Evolutionary conservation across 2,888 invertebrate species (phyloP).

Genomic region (Punctoribates punctum): DNA sequence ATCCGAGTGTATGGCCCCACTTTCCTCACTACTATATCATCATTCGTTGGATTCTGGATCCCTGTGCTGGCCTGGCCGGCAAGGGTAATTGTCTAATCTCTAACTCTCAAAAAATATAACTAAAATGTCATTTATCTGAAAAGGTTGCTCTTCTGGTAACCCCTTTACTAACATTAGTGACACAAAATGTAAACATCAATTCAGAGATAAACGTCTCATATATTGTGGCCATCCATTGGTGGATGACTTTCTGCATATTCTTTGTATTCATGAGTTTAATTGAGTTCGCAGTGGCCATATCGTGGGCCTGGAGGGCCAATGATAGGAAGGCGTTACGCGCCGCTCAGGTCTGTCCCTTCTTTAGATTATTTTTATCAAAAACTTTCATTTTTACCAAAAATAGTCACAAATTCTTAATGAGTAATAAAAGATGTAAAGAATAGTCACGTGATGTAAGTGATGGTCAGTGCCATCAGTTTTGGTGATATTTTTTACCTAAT

Average conservation of each 20-base stretch:
- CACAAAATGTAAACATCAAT: slow-evolving; percentile 45
- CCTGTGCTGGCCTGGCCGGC: slow-evolving; percentile 40
- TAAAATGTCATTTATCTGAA: not conserved
- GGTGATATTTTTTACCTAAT: too few relatives aligned
- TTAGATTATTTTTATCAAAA: not conserved
- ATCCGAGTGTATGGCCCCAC: slow-evolving; percentile 38
- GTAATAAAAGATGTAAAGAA: too few relatives aligned
- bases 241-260: slow-evolving; percentile 50
- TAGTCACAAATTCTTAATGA: too few relatives aligned
- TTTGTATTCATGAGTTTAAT: slow-evolving; percentile 49
- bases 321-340: not conserved
- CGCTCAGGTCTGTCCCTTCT: not conserved
- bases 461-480: too few relatives aligned
- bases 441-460: too few relatives aligned
- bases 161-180: slow-evolving; percentile 66
- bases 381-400: too few relatives aligned
- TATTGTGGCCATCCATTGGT: slow-evolving; percentile 50
- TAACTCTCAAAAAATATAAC: not conserved
- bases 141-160: slow-evolving; percentile 58
- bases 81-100: slow-evolving; percentile 1
- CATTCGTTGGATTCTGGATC: slow-evolving; percentile 43
- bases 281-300: slow-evolving; percentile 49
- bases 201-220: slow-evolving; percentile 50
- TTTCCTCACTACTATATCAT: slow-evolving; percentile 19
- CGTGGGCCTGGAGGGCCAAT: slow-evolving; percentile 9